Evolutionary conservation across 2,888 invertebrate genomes (phyloP).

Genomic region (Autographa gamma): DNA sequence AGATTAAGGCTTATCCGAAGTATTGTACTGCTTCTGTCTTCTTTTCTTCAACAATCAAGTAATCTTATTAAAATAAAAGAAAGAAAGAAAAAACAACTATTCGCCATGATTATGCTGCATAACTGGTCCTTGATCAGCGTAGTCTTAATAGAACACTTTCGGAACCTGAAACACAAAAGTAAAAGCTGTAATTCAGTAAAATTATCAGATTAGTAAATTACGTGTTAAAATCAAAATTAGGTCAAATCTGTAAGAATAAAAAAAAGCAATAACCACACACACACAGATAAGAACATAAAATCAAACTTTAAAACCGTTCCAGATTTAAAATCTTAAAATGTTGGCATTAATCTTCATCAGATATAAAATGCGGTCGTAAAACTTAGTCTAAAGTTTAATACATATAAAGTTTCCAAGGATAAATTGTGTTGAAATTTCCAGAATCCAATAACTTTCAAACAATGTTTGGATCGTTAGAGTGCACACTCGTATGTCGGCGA

Average conservation of each 20-base stretch:
- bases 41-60: not conserved
- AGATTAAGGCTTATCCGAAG: too few species aligned
- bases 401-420: constrained; percentile 53
- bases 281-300: not conserved
- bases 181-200: too few species aligned
- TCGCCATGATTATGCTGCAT: too few species aligned
- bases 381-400: constrained; percentile 49
- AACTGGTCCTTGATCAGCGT: too few species aligned
- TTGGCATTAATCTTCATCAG: constrained; percentile 48
- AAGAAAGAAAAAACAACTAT: too few species aligned
- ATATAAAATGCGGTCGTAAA: constrained; percentile 42
- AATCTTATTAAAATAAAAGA: not conserved
- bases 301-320: constrained; percentile 28
- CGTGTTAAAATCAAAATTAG: not conserved
- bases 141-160: too few species aligned
- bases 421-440: constrained; percentile 51
- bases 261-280: not conserved
- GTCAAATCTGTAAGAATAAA: not conserved
- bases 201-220: too few species aligned
- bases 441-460: constrained; percentile 51
- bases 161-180: too few species aligned
- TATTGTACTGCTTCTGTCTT: not conserved
- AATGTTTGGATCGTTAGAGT: constrained; percentile 51
- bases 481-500: constrained; percentile 31
- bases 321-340: constrained; percentile 39